These are phyloP conservation scores for Syngnathus acus DNA, from an alignment of 2,797 vertebrate genomes.

Conservation along the genomic window DNA sequence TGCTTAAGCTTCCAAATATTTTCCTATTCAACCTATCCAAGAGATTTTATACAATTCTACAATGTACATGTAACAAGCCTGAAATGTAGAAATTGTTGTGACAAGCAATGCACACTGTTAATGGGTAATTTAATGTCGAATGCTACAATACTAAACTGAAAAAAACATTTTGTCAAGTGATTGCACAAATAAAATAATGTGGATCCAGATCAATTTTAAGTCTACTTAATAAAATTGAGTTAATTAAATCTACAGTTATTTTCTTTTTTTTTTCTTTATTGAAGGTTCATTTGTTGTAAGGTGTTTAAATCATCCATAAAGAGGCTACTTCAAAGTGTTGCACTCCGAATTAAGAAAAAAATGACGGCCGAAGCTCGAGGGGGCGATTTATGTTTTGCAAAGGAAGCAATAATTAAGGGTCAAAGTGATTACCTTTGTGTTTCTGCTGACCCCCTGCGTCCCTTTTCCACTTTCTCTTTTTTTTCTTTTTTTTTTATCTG, in stretches of 20 bases:
- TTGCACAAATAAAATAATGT: no score
- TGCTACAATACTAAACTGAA: no score
- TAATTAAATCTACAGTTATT: no score
- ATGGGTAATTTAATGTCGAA: no score
- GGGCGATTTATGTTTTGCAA: slow-evolving; percentile 6
- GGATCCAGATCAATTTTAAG: no score
- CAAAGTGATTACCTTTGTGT: slow-evolving; percentile 66
- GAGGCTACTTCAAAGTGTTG: not conserved
- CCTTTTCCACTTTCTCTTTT: slow-evolving; percentile 9
- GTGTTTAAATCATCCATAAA: not conserved
- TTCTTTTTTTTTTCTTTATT: no score
- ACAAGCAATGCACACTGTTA: not conserved
- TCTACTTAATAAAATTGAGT: no score
- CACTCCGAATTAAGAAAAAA: not conserved
- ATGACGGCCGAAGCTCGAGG: slow-evolving; percentile 17
- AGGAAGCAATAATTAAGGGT: slow-evolving; percentile 69
- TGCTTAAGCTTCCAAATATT: not conserved
- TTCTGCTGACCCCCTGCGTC: slow-evolving; percentile 45
- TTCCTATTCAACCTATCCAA: not conserved
- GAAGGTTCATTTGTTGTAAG: not conserved
- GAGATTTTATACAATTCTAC: not conserved
- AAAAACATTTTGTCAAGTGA: no score
- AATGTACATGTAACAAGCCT: not conserved
- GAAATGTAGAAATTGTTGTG: not conserved
- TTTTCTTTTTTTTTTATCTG: slow-evolving; percentile 22